phyloP scores from a whole-genome alignment of 2,113 vertebrate genomes.

The Raja brachyura region DNA sequence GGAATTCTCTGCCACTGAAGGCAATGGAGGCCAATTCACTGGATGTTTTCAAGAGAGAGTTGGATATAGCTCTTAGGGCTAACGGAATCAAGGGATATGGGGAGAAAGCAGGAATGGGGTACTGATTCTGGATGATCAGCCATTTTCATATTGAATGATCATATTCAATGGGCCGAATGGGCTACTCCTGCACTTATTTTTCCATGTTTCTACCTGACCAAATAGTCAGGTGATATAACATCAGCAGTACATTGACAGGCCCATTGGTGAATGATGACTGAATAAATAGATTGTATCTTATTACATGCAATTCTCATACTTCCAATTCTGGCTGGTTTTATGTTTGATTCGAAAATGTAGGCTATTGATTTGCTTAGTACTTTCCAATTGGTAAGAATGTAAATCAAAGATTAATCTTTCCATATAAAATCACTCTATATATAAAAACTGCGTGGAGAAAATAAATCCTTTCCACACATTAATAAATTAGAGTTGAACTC shows the following conservation, averaged over 20 bases:
- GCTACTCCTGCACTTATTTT: too few species aligned
- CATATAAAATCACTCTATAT: background rate
- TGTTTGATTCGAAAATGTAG: background rate
- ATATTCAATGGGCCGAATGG: too few species aligned
- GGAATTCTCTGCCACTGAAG: too few species aligned
- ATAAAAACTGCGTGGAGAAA: background rate
- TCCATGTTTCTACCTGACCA: too few species aligned
- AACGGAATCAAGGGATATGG: too few species aligned
- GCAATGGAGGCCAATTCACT: too few species aligned
- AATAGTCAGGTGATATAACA: background rate
- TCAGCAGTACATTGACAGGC: background rate
- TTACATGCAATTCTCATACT: background rate
- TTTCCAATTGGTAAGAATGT: background rate
- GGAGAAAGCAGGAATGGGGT: too few species aligned
- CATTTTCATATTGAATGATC: too few species aligned
- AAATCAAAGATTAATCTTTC: background rate
- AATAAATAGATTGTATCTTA: background rate
- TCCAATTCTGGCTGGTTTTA: background rate
- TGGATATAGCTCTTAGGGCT: too few species aligned
- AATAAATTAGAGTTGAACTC: background rate
- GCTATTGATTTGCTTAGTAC: background rate
- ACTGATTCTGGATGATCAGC: too few species aligned
- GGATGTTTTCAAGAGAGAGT: too few species aligned
- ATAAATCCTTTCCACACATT: background rate
- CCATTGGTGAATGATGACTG: background rate